Conservation (phyloP, 1,140 invertebrate species). For the Atopsyche davidsoni region DNA sequence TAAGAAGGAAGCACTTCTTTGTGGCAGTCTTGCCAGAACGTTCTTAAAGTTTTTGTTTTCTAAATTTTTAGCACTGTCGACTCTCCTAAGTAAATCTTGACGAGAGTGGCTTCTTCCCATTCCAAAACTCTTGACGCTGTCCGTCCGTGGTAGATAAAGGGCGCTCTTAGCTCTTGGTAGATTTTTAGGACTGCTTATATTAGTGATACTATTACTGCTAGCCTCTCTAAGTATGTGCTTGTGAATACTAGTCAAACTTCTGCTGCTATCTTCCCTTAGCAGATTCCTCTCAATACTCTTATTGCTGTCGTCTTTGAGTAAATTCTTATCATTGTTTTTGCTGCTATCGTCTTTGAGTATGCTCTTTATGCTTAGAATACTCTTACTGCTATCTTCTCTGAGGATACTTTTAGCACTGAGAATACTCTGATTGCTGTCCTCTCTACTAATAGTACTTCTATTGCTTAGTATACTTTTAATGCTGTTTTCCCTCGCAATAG, state of each 20-base stretch:
- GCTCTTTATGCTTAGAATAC: too few species aligned
- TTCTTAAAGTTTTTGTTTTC: constrained; percentile 43
- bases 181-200: neutral
- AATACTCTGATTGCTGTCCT: too few species aligned
- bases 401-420: constrained; percentile 1
- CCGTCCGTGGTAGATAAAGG: constrained; percentile 39
- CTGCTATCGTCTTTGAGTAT: neutral
- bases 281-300: too few species aligned
- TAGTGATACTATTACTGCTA: constrained; percentile 13
- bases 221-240: constrained; percentile 5
- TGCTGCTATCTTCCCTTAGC: too few species aligned
- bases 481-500: too few species aligned
- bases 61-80: constrained; percentile 43
- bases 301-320: constrained; percentile 11
- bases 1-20: constrained; percentile 46
- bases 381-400: too few species aligned
- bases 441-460: too few species aligned
- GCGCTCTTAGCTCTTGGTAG: constrained; percentile 22
- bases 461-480: too few species aligned
- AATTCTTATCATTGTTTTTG: neutral
- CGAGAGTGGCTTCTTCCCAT: constrained; percentile 37
- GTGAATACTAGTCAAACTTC: neutral
- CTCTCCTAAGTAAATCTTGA: constrained; percentile 36
- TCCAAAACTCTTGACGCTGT: constrained; percentile 44
- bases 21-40: constrained; percentile 41